These are phyloP conservation scores for Phenacoccus solenopsis DNA, from an alignment of 1,140 invertebrate species.

Conservation along the genomic window DNA sequence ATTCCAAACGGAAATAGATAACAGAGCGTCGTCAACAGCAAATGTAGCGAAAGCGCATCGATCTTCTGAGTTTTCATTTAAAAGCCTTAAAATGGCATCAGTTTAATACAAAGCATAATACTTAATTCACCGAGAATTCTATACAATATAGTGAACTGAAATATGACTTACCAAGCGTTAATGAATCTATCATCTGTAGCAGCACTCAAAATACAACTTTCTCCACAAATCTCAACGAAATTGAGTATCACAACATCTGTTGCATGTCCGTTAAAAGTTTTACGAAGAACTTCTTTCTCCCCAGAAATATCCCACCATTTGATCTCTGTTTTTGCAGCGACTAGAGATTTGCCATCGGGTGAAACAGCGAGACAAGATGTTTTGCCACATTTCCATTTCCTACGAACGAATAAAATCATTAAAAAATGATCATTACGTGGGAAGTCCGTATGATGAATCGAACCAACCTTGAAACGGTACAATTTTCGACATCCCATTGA, in stretches of 20 bases:
- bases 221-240: constrained; percentile 34
- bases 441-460: background rate
- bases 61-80: background rate
- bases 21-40: background rate
- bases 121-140: too few relatives aligned
- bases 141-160: background rate
- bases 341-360: constrained; percentile 43
- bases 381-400: constrained; percentile 48
- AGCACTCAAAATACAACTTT: constrained; percentile 47
- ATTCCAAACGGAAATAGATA: background rate
- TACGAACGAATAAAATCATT: constrained; percentile 35
- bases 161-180: constrained; percentile 43
- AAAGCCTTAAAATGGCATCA: background rate
- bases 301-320: constrained; percentile 49
- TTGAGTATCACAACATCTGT: constrained; percentile 44
- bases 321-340: constrained; percentile 50
- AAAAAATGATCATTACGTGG: constrained; percentile 1
- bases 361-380: constrained; percentile 51
- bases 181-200: constrained; percentile 43
- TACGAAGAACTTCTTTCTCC: constrained; percentile 38
- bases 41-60: background rate
- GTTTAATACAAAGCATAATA: background rate
- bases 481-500: constrained; percentile 37
- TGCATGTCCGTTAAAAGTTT: constrained; percentile 52
- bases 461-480: constrained; percentile 20